A percentile compares a stretch with the other conserved stretches of the same genome.
Evolutionary conservation across 2,888 invertebrate genomes (phyloP).

Genomic region (Biston betularia): DNA sequence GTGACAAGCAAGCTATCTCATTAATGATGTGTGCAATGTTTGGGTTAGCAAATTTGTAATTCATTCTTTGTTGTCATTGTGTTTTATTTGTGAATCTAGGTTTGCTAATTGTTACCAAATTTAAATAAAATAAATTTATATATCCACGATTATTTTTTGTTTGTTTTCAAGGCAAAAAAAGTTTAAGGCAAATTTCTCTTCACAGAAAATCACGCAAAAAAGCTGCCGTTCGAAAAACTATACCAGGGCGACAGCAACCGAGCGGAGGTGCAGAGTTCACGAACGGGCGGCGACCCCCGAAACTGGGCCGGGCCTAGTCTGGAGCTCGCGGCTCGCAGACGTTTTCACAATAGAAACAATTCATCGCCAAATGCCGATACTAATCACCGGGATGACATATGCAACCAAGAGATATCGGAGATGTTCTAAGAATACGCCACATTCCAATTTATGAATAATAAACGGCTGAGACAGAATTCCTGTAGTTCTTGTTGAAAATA

Average conservation of each 20-base stretch:
- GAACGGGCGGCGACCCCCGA: slow-evolving; percentile 80
- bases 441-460: slow-evolving; percentile 3
- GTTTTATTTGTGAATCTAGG: too few relatives aligned
- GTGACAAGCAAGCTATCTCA: too few relatives aligned
- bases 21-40: too few relatives aligned
- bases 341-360: slow-evolving; percentile 45
- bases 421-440: slow-evolving; percentile 11
- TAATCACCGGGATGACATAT: slow-evolving; percentile 36
- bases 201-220: slow-evolving; percentile 1
- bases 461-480: slow-evolving; percentile 2
- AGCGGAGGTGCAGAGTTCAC: slow-evolving; percentile 75
- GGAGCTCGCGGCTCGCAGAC: slow-evolving; percentile 58
- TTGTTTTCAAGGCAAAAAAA: neutral
- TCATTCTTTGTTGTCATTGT: too few relatives aligned
- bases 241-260: slow-evolving; percentile 57
- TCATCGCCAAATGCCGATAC: slow-evolving; percentile 45
- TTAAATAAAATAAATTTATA: too few relatives aligned
- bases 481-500: neutral
- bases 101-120: too few relatives aligned
- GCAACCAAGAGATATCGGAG: neutral
- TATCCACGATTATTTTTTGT: too few relatives aligned
- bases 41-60: too few relatives aligned
- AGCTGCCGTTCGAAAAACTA: slow-evolving; percentile 39
- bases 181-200: neutral
- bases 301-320: slow-evolving; percentile 75